Conservation (phyloP, 2,888 invertebrate species). For the Hypsopygia costalis region DNA sequence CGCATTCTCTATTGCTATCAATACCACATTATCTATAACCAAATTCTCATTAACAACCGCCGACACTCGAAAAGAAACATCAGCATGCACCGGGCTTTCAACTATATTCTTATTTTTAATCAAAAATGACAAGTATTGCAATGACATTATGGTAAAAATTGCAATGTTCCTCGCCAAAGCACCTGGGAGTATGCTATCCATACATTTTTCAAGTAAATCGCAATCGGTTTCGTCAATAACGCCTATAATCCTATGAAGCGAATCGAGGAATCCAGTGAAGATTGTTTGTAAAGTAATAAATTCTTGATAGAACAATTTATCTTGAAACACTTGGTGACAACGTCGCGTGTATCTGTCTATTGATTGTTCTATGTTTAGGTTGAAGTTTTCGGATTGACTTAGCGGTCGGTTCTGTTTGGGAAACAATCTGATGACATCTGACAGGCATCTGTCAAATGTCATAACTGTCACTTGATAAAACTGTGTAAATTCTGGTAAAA, state of each 20-base stretch:
- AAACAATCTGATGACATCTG: slow-evolving; percentile 60
- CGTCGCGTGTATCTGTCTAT: slow-evolving; percentile 69
- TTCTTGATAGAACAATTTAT: slow-evolving; percentile 70
- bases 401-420: slow-evolving; percentile 71
- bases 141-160: slow-evolving; percentile 62
- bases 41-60: slow-evolving; percentile 50
- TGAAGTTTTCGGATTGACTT: slow-evolving; percentile 72
- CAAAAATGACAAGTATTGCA: slow-evolving; percentile 71
- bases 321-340: slow-evolving; percentile 74
- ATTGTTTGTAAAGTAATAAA: slow-evolving; percentile 60
- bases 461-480: slow-evolving; percentile 47
- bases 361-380: slow-evolving; percentile 59
- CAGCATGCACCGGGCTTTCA: slow-evolving; percentile 59
- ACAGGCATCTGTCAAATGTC: slow-evolving; percentile 57
- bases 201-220: slow-evolving; percentile 64
- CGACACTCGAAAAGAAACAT: slow-evolving; percentile 61
- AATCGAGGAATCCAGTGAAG: slow-evolving; percentile 50
- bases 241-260: slow-evolving; percentile 43
- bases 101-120: slow-evolving; percentile 73
- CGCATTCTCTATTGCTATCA: slow-evolving; percentile 57
- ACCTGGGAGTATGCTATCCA: slow-evolving; percentile 55
- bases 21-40: slow-evolving; percentile 59
- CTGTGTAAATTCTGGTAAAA: slow-evolving; percentile 55
- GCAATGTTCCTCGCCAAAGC: slow-evolving; percentile 57
- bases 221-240: slow-evolving; percentile 62